Conservation (phyloP, 2,888 invertebrate genomes). For the Apomyelois bistriatella region DNA sequence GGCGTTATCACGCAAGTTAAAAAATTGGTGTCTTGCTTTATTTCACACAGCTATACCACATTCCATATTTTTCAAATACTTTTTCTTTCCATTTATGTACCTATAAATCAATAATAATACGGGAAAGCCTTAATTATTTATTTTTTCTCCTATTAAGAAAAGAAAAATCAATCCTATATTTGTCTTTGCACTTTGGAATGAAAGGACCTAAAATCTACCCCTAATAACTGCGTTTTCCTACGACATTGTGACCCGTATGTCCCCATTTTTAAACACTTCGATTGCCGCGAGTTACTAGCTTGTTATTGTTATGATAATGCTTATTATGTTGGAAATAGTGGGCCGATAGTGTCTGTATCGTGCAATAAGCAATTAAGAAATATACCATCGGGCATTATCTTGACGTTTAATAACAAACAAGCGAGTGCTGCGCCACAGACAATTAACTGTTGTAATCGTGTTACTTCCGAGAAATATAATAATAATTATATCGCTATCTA, state of each 20-base stretch:
- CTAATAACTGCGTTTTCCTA: neutral
- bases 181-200: no score
- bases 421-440: slow-evolving; percentile 39
- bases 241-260: slow-evolving; percentile 1
- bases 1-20: no score
- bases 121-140: no score
- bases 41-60: no score
- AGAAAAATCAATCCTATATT: no score
- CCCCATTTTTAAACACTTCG: slow-evolving; percentile 45
- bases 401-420: slow-evolving; percentile 49
- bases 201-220: no score
- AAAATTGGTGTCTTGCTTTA: no score
- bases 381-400: slow-evolving; percentile 57
- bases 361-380: slow-evolving; percentile 73
- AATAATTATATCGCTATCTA: slow-evolving; percentile 3
- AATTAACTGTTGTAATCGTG: slow-evolving; percentile 38
- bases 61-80: no score
- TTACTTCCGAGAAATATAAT: slow-evolving; percentile 48
- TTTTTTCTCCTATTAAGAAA: no score
- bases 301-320: slow-evolving; percentile 78
- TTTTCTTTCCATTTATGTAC: no score
- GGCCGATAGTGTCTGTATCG: slow-evolving; percentile 68
- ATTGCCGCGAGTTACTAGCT: slow-evolving; percentile 58
- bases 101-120: no score
- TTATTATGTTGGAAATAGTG: slow-evolving; percentile 76